A percentile compares a stretch with the other conserved stretches of the same genome.
Conservation (phyloP, 2,888 invertebrate genomes). For the Cantharis nigra region DNA sequence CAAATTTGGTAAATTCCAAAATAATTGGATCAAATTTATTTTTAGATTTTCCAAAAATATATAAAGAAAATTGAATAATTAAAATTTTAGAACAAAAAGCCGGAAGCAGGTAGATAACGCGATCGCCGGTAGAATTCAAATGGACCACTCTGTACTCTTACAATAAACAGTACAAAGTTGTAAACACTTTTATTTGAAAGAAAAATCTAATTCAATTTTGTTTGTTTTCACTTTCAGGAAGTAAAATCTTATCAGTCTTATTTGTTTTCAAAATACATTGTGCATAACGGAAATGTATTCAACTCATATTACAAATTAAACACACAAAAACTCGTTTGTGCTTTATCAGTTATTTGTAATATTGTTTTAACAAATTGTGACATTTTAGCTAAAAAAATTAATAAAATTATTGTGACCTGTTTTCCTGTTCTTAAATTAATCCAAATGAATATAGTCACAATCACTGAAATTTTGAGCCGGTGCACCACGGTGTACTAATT, state of each 20-base stretch:
- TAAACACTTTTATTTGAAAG: not conserved
- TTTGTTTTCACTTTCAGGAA: not conserved
- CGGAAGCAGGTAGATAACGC: not conserved
- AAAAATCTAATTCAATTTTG: not conserved
- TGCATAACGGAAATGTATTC: not conserved
- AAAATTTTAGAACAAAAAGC: not conserved
- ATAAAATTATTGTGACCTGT: not conserved
- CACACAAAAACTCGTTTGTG: not conserved
- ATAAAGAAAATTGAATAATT: not conserved
- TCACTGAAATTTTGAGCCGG: not conserved
- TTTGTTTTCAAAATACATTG: not conserved
- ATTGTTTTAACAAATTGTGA: not conserved
- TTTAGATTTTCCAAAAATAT: not conserved
- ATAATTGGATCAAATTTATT: not conserved
- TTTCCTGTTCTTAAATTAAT: not conserved
- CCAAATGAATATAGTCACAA: not conserved
- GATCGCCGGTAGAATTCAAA: not conserved
- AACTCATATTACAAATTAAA: not conserved
- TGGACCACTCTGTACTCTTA: not conserved
- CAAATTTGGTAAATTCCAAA: not conserved
- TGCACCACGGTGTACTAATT: not conserved
- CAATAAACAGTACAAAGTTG: not conserved
- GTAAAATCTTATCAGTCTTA: not conserved
- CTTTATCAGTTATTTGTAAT: not conserved
- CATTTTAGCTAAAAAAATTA: not conserved